Conservation (phyloP, 2,888 invertebrate species). For the Tiliacea aurago region DNA sequence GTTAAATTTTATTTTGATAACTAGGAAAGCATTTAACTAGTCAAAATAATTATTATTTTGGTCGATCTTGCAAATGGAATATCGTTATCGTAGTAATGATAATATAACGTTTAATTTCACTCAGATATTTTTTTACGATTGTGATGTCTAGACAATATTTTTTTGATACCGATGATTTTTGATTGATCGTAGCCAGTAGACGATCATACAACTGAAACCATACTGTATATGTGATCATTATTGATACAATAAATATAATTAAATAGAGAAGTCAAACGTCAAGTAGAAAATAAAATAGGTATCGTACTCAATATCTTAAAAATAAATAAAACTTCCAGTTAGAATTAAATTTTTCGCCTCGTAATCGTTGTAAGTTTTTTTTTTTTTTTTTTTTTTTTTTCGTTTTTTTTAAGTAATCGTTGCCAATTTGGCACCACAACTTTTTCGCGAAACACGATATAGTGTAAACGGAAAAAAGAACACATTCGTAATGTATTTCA, state of each 20-base stretch:
- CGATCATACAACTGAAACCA: not conserved
- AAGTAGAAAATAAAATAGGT: not conserved
- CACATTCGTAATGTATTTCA: constrained; percentile 41
- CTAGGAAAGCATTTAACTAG: not conserved
- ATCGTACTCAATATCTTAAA: not conserved
- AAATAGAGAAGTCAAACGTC: not conserved
- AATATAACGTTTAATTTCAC: constrained; percentile 1
- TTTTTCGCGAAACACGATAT: constrained; percentile 22
- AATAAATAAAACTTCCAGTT: not conserved
- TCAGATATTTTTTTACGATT: constrained; percentile 1
- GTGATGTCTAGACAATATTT: not conserved
- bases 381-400: too few species aligned
- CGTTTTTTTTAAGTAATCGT: constrained; percentile 19
- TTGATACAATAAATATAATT: not conserved
- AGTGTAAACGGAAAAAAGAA: constrained; percentile 22
- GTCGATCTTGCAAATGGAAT: not conserved
- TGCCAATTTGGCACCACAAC: constrained; percentile 12
- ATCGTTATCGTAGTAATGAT: not conserved
- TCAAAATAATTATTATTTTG: constrained; percentile 2
- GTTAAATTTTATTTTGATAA: not conserved
- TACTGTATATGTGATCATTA: not conserved
- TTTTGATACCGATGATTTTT: not conserved
- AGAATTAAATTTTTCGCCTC: not conserved
- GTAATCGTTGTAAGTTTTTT: too few species aligned
- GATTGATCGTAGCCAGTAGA: not conserved